Base-by-base conservation (phyloP, 2,888 invertebrate species). In the Standfussiana lucernea region DNA sequence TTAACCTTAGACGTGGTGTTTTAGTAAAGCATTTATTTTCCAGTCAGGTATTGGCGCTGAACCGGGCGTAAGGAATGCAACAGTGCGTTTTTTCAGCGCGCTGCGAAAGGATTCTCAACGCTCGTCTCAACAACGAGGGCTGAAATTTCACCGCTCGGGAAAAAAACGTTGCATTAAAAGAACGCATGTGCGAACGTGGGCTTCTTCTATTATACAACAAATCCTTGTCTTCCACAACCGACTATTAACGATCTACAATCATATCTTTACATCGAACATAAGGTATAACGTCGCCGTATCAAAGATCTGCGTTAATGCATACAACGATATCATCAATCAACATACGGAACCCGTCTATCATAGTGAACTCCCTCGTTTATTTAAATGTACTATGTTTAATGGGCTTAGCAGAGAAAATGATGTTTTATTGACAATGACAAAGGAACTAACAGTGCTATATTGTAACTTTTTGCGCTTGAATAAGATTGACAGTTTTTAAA, bases 281-380 rank as follows among this genome's bases (percentile, higher is more conserved):
- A 78, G 65, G 53, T 71, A 73, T 75, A 66, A 73, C 61, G 56
- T 76, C 21, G 11, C 24, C 67, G 28, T 82, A 86, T 82, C 85
- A 86, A 84, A 69, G 78, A 78, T 68, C 42, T 37, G 56, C 72
- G 87, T 79, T 88, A 88, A 88, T 87, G 88, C 75, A 79, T 77
- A 78, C 69, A 81, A 67, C 77, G 81, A 82, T 86, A 85, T 89
- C 88, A 89, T 89, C 88, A 86, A 89, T 89, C 89, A 89, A 77
- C 75, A 77, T 80, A 76, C 88, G 88, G 86, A 89, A 86, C 82
- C 86, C 67, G 86, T 89, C 87, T 69, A 84, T 89, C 88, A 89
- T 77, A 70, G 81, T 77, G 70, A 72, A 82, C 77, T 75, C 81
- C 86, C 88, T 80, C 78, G 69, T 78, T 81, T 86, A 64, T 85